Conservation (phyloP, 2,888 invertebrate genomes). For the Syrphus vitripennis region DNA sequence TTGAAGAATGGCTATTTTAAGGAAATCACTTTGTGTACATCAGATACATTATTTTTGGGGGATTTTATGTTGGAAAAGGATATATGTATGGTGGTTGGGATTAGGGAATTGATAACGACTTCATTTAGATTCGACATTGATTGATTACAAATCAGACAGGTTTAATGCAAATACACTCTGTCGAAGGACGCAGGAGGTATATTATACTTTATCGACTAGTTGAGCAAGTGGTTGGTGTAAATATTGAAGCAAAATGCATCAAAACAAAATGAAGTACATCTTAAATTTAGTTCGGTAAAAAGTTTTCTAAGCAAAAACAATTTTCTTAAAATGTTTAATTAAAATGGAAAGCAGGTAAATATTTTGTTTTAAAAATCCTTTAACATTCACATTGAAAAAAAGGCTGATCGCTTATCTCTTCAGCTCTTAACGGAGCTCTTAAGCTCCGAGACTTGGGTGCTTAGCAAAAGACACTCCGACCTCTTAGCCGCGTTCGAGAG, state of each 20-base stretch:
- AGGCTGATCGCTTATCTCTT: no score
- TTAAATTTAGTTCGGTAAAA: no score
- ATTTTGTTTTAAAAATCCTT: no score
- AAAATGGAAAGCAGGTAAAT: no score
- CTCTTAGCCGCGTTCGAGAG: no score
- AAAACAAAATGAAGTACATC: not conserved
- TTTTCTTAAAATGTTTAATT: no score
- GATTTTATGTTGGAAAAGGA: not conserved
- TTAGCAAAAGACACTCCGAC: no score
- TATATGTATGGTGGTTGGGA: not conserved
- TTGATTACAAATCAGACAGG: slow-evolving; percentile 57
- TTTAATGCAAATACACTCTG: slow-evolving; percentile 55
- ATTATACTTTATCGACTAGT: not conserved
- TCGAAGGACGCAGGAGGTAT: no score
- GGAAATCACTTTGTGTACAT: slow-evolving; percentile 60
- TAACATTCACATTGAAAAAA: no score
- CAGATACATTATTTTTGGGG: slow-evolving; percentile 9
- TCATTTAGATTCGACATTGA: slow-evolving; percentile 62
- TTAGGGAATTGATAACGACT: slow-evolving; percentile 47
- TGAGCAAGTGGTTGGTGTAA: not conserved
- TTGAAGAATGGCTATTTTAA: slow-evolving; percentile 68
- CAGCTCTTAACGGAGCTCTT: no score
- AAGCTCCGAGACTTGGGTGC: no score
- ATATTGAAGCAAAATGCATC: not conserved
- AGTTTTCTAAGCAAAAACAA: no score